Evolutionary conservation across 2,113 vertebrate species (phyloP).

Genomic region (Sakesphorus luctuosus): DNA sequence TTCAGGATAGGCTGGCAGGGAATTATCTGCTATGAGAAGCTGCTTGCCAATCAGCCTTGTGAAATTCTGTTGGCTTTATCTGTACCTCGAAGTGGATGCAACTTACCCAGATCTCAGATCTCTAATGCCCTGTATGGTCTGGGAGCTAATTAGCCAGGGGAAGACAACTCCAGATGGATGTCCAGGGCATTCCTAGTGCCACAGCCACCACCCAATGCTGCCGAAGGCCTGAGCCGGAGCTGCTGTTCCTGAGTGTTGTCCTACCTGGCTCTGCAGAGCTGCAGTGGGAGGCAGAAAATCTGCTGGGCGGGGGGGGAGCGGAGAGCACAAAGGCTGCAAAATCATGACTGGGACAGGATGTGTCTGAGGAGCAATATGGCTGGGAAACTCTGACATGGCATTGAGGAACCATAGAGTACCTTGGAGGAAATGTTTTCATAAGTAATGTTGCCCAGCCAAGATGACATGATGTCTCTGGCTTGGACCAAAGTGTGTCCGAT

Average conservation of each 20-base stretch:
- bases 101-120: not conserved
- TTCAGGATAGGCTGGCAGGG: constrained; percentile 64
- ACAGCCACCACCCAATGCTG: not conserved
- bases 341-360: accelerated
- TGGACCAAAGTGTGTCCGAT: accelerated
- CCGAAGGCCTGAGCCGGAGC: not conserved
- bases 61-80: constrained; percentile 37
- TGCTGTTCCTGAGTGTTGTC: accelerated
- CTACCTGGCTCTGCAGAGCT: accelerated
- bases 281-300: accelerated
- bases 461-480: not conserved
- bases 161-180: not conserved
- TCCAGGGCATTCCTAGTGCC: not conserved
- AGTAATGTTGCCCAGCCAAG: not conserved
- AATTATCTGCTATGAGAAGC: constrained; percentile 71
- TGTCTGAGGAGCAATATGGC: not conserved
- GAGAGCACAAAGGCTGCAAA: not conserved
- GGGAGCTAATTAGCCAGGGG: not conserved
- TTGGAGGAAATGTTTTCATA: not conserved
- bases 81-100: not conserved
- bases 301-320: accelerated
- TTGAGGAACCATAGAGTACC: not conserved
- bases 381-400: not conserved
- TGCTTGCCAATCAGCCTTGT: constrained; percentile 63
- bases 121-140: not conserved